Evolutionary conservation across 2,888 invertebrate species (phyloP).

Genomic region (Chalcosyrphus nemorum): DNA sequence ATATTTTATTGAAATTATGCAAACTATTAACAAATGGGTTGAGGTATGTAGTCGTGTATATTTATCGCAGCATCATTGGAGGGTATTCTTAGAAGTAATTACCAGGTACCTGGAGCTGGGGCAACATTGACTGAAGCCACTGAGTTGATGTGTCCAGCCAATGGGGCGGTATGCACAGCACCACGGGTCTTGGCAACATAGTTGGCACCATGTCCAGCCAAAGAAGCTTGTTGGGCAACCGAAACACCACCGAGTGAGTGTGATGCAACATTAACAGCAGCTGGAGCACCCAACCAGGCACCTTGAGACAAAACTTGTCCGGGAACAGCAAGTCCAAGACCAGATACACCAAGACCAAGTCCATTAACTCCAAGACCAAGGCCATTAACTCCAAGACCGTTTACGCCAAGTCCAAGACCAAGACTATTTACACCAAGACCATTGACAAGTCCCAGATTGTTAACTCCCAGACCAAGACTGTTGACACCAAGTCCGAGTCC

Average conservation of each 20-base stretch:
- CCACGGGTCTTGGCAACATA: slow-evolving; percentile 79
- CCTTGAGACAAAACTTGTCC: slow-evolving; percentile 66
- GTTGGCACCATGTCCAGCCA: slow-evolving; percentile 78
- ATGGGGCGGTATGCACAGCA: slow-evolving; percentile 78
- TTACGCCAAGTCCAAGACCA: slow-evolving; percentile 73
- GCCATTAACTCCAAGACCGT: slow-evolving; percentile 29
- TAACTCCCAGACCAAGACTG: slow-evolving; percentile 58
- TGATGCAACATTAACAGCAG: slow-evolving; percentile 63
- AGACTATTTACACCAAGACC: slow-evolving; percentile 13
- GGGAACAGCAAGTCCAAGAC: slow-evolving; percentile 3
- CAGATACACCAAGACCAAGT: background rate
- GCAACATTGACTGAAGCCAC: slow-evolving; percentile 78
- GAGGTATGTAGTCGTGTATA: background rate
- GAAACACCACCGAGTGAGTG: slow-evolving; percentile 73
- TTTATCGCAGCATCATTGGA: background rate
- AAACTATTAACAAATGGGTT: background rate
- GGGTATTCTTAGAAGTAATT: background rate
- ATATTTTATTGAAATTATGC: background rate
- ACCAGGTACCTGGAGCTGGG: slow-evolving; percentile 78
- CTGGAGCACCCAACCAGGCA: slow-evolving; percentile 38
- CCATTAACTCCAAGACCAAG: slow-evolving; percentile 40
- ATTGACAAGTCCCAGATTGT: slow-evolving; percentile 70
- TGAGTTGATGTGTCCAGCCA: slow-evolving; percentile 78
- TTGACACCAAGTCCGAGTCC: slow-evolving; percentile 74
- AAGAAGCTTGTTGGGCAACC: slow-evolving; percentile 79